Evolutionary conservation across 2,797 vertebrate genomes (phyloP).

Genomic region (Coilia nasus): DNA sequence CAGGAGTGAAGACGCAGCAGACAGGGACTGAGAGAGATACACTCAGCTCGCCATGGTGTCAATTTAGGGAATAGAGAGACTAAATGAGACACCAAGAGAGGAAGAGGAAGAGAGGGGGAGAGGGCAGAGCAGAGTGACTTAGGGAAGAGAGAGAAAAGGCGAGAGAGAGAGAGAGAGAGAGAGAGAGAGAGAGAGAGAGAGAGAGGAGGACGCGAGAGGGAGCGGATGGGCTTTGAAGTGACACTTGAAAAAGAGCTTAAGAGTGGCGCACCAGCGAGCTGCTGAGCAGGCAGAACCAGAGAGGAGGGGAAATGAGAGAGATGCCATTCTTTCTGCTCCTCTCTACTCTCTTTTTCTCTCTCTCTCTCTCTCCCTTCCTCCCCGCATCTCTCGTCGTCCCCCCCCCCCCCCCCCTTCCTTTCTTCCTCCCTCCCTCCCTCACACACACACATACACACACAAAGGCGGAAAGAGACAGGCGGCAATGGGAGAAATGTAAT

Average conservation of each 20-base stretch:
- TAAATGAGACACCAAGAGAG: not conserved
- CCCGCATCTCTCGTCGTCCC: no score
- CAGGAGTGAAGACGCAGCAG: not conserved
- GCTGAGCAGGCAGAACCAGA: slow-evolving; percentile 19
- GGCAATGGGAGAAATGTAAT: not conserved
- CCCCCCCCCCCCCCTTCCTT: not conserved
- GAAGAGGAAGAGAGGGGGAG: not conserved
- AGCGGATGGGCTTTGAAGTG: slow-evolving; percentile 21
- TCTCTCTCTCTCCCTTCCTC: not conserved
- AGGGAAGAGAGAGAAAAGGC: not conserved
- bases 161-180: not conserved
- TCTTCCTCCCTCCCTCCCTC: not conserved
- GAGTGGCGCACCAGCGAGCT: slow-evolving; percentile 21
- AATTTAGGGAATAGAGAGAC: not conserved
- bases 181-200: slow-evolving; percentile 12
- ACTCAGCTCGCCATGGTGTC: not conserved
- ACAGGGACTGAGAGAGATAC: not conserved
- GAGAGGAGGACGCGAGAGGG: not conserved
- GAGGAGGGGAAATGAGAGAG: not conserved
- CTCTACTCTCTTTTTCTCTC: not conserved
- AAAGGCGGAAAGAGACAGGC: not conserved
- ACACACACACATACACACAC: slow-evolving; percentile 18
- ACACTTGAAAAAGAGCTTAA: slow-evolving; percentile 21
- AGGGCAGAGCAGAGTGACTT: not conserved
- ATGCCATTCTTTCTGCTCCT: not conserved